These are phyloP conservation scores for Alosa alosa DNA, from an alignment of 2,113 vertebrate genomes.

Conservation along the genomic window DNA sequence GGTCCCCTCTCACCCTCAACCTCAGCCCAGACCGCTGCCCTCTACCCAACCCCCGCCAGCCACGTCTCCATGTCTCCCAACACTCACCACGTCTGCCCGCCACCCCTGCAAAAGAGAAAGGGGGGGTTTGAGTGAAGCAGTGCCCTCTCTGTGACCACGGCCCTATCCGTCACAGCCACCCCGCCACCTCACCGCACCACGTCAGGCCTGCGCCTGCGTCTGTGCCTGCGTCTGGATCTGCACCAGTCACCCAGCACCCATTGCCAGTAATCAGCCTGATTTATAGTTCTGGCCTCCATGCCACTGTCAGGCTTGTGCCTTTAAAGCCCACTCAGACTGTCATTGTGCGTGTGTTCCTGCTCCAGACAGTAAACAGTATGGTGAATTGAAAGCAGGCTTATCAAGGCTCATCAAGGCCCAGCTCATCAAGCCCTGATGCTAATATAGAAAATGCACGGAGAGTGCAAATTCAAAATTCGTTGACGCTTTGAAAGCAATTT, in stretches of 20 bases:
- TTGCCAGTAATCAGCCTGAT: not conserved
- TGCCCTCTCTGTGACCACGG: not conserved
- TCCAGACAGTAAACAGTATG: not conserved
- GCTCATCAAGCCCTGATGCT: not conserved
- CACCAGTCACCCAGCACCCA: not conserved
- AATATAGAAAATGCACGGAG: not conserved
- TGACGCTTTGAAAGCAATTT: conserved; percentile 5
- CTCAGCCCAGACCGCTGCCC: not conserved
- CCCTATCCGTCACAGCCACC: conserved; percentile 10
- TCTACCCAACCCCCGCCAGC: not conserved
- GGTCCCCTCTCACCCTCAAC: not conserved
- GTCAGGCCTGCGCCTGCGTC: not conserved
- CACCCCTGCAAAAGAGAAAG: not conserved
- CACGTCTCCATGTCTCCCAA: not conserved
- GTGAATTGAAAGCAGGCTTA: not conserved
- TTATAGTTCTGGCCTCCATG: not conserved
- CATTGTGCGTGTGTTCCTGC: not conserved
- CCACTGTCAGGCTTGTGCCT: not conserved
- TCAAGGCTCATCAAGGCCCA: not conserved
- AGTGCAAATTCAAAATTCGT: not conserved
- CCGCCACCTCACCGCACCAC: not conserved
- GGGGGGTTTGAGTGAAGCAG: not conserved
- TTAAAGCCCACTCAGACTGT: not conserved
- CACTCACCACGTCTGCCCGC: not conserved
- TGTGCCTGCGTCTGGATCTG: not conserved